phyloP scores from a whole-genome alignment of 2,888 invertebrate species.

The Aricia artaxerxes region DNA sequence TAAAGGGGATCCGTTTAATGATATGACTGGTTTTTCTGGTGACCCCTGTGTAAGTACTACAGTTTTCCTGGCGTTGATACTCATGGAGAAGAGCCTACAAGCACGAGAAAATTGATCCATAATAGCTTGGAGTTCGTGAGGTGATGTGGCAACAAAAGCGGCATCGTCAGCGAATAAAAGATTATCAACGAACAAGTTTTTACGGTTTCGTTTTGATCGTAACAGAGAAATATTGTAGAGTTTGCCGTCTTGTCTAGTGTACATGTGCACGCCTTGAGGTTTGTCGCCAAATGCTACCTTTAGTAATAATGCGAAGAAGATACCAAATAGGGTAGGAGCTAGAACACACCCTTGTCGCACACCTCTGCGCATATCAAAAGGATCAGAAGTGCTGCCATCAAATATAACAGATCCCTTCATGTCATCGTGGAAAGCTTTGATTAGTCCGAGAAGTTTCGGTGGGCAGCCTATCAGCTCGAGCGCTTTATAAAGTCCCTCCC shows the following conservation, averaged over 20 bases:
- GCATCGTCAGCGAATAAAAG: conserved; percentile 16
- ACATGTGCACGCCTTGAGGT: conserved; percentile 29
- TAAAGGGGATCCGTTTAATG: no score
- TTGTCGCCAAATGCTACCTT: no score
- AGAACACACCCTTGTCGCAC: no score
- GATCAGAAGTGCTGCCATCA: conserved; percentile 15
- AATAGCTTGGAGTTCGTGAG: background rate
- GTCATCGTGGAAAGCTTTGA: conserved; percentile 27
- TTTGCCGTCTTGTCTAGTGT: conserved; percentile 32
- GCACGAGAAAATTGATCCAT: no score
- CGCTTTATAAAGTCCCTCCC: background rate
- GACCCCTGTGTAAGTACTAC: no score
- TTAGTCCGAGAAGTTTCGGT: conserved; percentile 1
- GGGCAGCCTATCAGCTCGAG: conserved; percentile 28
- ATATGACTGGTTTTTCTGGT: no score
- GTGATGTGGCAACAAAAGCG: conserved; percentile 7
- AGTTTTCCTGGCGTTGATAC: no score
- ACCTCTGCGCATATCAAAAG: conserved; percentile 8
- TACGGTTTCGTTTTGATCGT: background rate
- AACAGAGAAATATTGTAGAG: conserved; percentile 22
- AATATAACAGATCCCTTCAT: conserved; percentile 10
- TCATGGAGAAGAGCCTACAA: no score
- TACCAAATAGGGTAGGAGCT: no score
- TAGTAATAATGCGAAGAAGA: background rate
- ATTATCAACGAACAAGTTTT: background rate